Conservation (phyloP, 2,113 vertebrate genomes). For the Phrynosoma platyrhinos region DNA sequence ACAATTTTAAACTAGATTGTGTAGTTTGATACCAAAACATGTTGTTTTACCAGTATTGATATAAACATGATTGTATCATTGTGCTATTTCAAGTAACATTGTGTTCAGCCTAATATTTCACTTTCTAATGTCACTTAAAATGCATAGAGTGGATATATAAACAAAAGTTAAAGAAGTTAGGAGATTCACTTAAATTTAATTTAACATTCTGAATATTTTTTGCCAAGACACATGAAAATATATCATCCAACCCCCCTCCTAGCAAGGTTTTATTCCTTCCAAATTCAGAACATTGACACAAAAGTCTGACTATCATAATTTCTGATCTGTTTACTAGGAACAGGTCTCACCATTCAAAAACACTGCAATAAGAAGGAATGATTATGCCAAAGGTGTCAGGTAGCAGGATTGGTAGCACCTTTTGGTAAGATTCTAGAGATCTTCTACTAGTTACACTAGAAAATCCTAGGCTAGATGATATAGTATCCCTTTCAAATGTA, state of each 20-base stretch:
- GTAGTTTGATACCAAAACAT: constrained; percentile 38
- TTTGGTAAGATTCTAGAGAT: too few relatives aligned
- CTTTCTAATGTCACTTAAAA: neutral
- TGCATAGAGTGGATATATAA: constrained; percentile 25
- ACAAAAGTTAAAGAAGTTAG: constrained; percentile 40
- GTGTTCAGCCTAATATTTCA: neutral
- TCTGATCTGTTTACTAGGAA: neutral
- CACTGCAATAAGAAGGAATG: constrained; percentile 10
- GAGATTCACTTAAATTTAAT: constrained; percentile 21
- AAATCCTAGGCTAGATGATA: too few relatives aligned
- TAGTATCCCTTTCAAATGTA: too few relatives aligned
- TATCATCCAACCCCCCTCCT: constrained; percentile 47
- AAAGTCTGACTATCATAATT: constrained; percentile 1
- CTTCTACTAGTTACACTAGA: neutral
- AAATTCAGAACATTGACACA: constrained; percentile 33
- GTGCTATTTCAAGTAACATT: neutral
- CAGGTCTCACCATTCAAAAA: neutral
- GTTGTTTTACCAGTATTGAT: constrained; percentile 21
- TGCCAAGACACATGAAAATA: constrained; percentile 35
- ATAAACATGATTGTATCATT: constrained; percentile 32
- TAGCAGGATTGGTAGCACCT: neutral
- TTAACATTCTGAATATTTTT: constrained; percentile 46
- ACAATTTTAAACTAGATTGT: neutral
- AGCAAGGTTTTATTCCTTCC: constrained; percentile 31
- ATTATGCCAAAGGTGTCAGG: neutral